Evolutionary conservation across 2,888 invertebrate genomes (phyloP).

Genomic region (Pyrgus malvae): DNA sequence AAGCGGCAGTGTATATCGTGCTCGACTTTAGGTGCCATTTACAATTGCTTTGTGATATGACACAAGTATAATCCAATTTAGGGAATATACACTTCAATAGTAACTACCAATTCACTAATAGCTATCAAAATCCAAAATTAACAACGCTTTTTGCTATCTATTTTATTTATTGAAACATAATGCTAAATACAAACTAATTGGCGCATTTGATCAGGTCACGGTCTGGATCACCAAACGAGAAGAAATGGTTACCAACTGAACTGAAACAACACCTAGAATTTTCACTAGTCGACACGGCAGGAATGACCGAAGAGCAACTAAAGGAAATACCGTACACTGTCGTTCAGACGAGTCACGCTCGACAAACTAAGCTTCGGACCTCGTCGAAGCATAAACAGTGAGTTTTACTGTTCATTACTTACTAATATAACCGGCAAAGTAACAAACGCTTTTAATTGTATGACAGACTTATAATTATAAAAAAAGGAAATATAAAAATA

Average conservation of each 20-base stretch:
- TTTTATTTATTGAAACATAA: neutral
- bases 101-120: too few species aligned
- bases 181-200: neutral
- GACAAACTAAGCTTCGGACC: conserved; percentile 80
- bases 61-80: too few species aligned
- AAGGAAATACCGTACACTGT: conserved; percentile 95
- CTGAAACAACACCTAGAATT: conserved; percentile 93
- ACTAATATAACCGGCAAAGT: neutral
- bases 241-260: conserved; percentile 88
- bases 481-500: too few species aligned
- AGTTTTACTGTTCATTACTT: conserved; percentile 15
- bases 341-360: conserved; percentile 87
- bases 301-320: conserved; percentile 93
- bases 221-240: conserved; percentile 87
- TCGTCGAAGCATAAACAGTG: conserved; percentile 71
- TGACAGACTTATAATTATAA: too few species aligned
- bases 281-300: conserved; percentile 92
- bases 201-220: conserved; percentile 62
- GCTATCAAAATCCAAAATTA: too few species aligned
- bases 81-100: too few species aligned
- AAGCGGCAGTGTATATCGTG: too few species aligned
- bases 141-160: neutral
- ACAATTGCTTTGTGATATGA: too few species aligned
- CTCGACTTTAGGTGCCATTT: too few species aligned
- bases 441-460: too few species aligned